A percentile compares a stretch with the other conserved stretches of the same genome.
phyloP scores from a whole-genome alignment of 2,888 invertebrate genomes.

The Drosophila tripunctata region DNA sequence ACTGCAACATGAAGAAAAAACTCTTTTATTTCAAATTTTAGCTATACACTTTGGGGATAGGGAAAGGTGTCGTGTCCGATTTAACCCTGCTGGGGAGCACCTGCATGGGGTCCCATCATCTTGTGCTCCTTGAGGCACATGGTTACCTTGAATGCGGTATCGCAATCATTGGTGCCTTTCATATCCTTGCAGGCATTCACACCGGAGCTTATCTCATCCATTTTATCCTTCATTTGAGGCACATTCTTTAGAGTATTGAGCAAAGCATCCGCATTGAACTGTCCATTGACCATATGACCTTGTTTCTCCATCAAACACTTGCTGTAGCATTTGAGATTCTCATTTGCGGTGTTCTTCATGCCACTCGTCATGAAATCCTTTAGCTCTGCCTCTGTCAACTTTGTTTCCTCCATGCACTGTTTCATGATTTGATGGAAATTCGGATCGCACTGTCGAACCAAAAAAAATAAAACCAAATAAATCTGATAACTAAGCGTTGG shows the following conservation, averaged over 20 bases:
- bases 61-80: neutral
- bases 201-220: constrained; percentile 61
- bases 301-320: constrained; percentile 80
- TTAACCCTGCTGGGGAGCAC: constrained; percentile 25
- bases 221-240: constrained; percentile 60
- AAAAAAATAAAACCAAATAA: neutral
- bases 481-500: neutral
- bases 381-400: constrained; percentile 60
- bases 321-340: constrained; percentile 74
- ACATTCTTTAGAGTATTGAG: constrained; percentile 46
- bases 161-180: constrained; percentile 77
- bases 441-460: constrained; percentile 46
- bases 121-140: constrained; percentile 75
- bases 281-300: constrained; percentile 71
- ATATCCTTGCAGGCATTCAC: constrained; percentile 70
- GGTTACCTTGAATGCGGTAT: constrained; percentile 76
- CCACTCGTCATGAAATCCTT: constrained; percentile 53
- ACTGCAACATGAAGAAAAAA: constrained; percentile 26
- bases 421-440: constrained; percentile 65
- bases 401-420: constrained; percentile 62
- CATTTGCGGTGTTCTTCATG: constrained; percentile 56
- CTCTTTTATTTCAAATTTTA: constrained; percentile 40
- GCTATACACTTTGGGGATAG: neutral
- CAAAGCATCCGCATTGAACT: constrained; percentile 61
- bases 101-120: constrained; percentile 1